Evolutionary conservation across 2,888 invertebrate genomes (phyloP), one percentile per base, ranked within the genome.

Genomic region (Brachycybe producta): DNA sequence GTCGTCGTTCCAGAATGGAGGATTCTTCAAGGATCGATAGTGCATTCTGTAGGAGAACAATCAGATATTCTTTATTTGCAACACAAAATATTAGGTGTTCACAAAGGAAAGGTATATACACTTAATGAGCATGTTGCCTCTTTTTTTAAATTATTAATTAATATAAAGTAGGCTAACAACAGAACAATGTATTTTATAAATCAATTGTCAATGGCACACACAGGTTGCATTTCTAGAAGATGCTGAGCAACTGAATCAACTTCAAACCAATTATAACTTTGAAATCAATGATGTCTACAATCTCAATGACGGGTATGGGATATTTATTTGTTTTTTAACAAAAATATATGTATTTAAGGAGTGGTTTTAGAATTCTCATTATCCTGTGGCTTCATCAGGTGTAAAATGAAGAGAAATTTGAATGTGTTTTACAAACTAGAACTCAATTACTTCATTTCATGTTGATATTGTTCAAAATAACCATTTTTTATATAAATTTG

Each of bases 141-240:
- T n/a, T n/a, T 39, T 13, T 32, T 32, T 32, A 32, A 11, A 32
- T 32, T 11, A 41, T 41, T 41, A 41, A 17, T 41, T 13, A 39
- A 39, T 13, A 13, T 8, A 8, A 13, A 39, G 8, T 13, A 39
- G 15, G 15, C 39, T 44, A 24, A 26, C 41, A 23, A 23, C 15
- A 3, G 17, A 26, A 41, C 24, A 5, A 17, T 24, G 26, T 3
- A 4, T 44, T n/a, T n/a, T n/a, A n/a, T n/a, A n/a, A n/a, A n/a
- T 3, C 17, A 44, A 38, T 32, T 17, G 15, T 44, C 34, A 8
- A 17, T 17, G 32, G 11, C 35, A 15, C 21, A 30, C 35, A n/a
- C 46, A 46, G 46, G 17, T 46, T 11, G 26, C 21, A 17, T 46
- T 46, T 8, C 23, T 46, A 19, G 36, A 46, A 46, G 46, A 46